Conservation (phyloP, 2,113 vertebrate genomes). For the Sphaerodactylus townsendi region DNA sequence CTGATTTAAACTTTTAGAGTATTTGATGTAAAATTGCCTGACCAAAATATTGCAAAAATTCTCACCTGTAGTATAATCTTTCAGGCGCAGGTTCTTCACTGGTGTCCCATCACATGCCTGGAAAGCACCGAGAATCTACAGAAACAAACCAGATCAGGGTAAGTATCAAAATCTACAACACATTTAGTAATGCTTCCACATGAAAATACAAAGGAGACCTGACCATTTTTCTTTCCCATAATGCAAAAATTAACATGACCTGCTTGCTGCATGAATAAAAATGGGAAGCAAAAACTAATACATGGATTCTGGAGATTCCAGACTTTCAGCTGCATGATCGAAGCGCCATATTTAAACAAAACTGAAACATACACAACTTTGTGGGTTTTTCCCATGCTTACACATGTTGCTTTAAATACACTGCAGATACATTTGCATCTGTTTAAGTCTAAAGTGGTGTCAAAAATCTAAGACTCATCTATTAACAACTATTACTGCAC, state of each 20-base stretch:
- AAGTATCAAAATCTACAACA: background rate
- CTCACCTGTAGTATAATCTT: constrained; percentile 81
- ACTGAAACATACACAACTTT: background rate
- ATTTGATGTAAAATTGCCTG: constrained; percentile 27
- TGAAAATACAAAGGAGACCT: too few relatives aligned
- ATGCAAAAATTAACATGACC: background rate
- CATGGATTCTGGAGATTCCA: background rate
- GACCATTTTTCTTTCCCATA: background rate
- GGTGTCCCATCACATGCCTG: constrained; percentile 70
- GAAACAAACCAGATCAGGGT: constrained; percentile 36
- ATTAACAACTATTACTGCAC: too few relatives aligned
- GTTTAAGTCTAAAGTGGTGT: background rate
- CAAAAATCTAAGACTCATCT: background rate
- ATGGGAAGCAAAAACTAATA: background rate
- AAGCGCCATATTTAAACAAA: background rate
- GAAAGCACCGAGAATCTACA: constrained; percentile 77
- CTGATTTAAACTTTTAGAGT: constrained; percentile 16
- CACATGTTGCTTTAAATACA: background rate
- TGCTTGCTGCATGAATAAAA: background rate
- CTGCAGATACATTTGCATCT: background rate
- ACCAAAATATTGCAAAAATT: constrained; percentile 39
- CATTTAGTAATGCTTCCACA: background rate
- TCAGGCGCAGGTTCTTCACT: constrained; percentile 76
- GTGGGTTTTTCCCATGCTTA: background rate
- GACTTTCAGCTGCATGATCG: background rate